Evolutionary conservation across 2,113 vertebrate genomes (phyloP).

Genomic region (Pomatostomus ruficeps): DNA sequence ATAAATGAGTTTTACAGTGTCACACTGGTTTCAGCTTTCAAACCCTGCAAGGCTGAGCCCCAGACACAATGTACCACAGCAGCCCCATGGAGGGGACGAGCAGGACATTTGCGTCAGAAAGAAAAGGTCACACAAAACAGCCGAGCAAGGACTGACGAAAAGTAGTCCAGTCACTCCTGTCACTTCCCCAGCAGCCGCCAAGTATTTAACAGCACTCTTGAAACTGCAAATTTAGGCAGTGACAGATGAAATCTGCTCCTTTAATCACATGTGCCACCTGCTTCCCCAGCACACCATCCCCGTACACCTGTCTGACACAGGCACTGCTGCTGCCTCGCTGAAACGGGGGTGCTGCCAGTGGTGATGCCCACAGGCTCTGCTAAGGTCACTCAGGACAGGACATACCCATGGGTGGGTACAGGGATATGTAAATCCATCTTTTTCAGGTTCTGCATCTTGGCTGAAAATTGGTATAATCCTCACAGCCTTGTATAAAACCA

Average conservation of each 20-base stretch:
- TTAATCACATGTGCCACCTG: background rate
- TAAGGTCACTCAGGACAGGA: background rate
- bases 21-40: slow-evolving; percentile 12
- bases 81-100: background rate
- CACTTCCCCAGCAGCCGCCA: background rate
- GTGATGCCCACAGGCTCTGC: background rate
- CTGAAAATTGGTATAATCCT: background rate
- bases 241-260: background rate
- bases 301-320: background rate
- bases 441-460: background rate
- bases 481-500: background rate
- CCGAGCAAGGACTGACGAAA: background rate
- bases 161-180: background rate
- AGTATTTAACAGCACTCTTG: slow-evolving; percentile 1
- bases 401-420: too few species aligned
- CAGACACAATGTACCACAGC: background rate
- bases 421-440: background rate
- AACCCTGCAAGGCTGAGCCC: background rate
- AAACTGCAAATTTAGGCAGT: slow-evolving; percentile 20
- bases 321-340: background rate
- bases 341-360: background rate
- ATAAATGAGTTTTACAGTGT: background rate
- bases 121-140: slow-evolving; percentile 18
- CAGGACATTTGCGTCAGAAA: background rate
- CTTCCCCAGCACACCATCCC: background rate